phyloP scores from a whole-genome alignment of 2,113 vertebrate genomes.

The Fregata magnificens region DNA sequence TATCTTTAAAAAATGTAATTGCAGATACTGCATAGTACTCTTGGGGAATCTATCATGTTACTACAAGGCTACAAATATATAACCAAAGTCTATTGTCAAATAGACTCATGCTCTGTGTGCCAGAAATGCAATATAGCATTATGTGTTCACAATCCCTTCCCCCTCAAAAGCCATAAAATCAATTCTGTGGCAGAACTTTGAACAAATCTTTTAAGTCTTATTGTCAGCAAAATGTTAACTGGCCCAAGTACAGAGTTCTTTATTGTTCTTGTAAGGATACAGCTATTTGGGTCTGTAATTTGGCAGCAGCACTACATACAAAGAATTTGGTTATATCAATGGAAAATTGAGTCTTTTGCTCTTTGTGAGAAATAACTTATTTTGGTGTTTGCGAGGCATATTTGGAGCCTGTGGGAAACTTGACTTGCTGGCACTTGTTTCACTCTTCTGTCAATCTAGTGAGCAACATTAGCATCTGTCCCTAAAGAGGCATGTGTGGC shows the following conservation, averaged over 20 bases:
- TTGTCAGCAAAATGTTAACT: not conserved
- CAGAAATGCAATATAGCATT: not conserved
- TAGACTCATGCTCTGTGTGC: not conserved
- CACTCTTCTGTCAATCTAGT: not conserved
- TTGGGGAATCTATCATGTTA: not conserved
- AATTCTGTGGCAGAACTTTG: not conserved
- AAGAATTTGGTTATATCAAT: not conserved
- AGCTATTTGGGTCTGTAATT: not conserved
- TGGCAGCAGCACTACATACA: not conserved
- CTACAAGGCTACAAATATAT: not conserved
- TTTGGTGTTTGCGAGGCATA: not conserved
- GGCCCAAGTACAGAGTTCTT: not conserved
- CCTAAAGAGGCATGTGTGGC: not conserved
- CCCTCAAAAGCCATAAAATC: not conserved
- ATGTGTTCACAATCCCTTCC: not conserved
- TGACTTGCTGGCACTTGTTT: not conserved
- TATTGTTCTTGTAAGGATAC: not conserved
- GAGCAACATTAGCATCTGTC: not conserved
- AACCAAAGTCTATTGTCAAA: not conserved
- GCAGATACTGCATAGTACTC: not conserved
- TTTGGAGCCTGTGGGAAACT: conserved; percentile 10
- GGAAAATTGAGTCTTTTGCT: not conserved
- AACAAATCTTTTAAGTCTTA: not conserved
- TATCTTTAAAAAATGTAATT: not conserved
- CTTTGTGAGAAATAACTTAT: not conserved